phyloP scores from a whole-genome alignment of 2,113 vertebrate species.

The Burhinus oedicnemus region DNA sequence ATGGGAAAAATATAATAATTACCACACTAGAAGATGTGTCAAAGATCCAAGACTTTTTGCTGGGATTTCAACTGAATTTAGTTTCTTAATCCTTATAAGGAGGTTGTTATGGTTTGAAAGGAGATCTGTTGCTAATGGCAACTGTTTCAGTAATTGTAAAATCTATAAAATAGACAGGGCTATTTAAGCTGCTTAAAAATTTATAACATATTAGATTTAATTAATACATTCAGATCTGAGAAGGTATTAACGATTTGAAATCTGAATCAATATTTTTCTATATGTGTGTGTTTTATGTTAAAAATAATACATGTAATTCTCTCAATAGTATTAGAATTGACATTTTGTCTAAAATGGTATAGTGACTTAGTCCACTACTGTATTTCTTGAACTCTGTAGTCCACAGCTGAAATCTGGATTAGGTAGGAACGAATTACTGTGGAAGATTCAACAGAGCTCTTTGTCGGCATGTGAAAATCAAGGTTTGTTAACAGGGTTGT shows the following conservation, averaged over 20 bases:
- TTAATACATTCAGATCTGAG: conserved; percentile 27
- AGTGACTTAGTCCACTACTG: not conserved
- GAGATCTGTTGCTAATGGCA: conserved; percentile 37
- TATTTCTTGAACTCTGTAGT: not conserved
- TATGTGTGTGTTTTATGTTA: not conserved
- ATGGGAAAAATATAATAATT: not conserved
- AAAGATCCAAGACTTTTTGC: conserved; percentile 4
- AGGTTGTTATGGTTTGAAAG: conserved; percentile 44
- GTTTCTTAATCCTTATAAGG: conserved; percentile 4
- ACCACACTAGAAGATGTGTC: not conserved
- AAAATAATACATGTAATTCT: not conserved
- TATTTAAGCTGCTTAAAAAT: conserved; percentile 43
- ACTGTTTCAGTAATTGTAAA: conserved; percentile 41
- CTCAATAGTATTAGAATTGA: not conserved
- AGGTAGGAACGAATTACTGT: not conserved
- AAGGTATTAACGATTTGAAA: conserved; percentile 12
- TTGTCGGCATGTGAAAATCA: not conserved
- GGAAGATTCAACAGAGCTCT: not conserved
- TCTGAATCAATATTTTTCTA: conserved; percentile 3
- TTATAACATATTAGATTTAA: conserved; percentile 38
- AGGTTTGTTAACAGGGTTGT: not conserved
- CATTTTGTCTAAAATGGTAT: not conserved
- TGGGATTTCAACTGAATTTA: conserved; percentile 27
- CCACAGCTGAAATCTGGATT: not conserved
- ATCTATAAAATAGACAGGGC: conserved; percentile 12